Evolutionary conservation across 2,113 vertebrate genomes (phyloP).

Genomic region (Microcebus griseorufus): DNA sequence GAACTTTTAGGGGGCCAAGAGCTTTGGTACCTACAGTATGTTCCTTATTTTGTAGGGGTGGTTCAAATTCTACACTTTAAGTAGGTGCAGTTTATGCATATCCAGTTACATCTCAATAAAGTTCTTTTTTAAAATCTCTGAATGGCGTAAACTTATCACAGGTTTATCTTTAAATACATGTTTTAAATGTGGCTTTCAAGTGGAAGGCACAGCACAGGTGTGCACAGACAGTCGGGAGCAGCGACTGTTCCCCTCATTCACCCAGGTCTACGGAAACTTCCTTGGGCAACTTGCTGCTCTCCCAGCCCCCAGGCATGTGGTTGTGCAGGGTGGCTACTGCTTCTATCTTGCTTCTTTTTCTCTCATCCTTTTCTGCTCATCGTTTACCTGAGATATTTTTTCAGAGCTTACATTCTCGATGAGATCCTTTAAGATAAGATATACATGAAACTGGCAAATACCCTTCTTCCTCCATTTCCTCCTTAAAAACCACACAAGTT

Average conservation of each 20-base stretch:
- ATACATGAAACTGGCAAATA: not conserved
- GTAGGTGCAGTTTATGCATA: not conserved
- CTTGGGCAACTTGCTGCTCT: not conserved
- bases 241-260: fast-evolving
- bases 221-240: not conserved
- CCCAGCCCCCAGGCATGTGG: no score
- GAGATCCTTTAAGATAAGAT: not conserved
- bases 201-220: not conserved
- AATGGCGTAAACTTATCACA: not conserved
- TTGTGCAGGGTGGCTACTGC: not conserved
- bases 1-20: no score
- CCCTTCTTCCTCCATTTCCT: not conserved
- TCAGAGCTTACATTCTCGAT: not conserved
- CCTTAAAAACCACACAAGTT: not conserved
- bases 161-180: not conserved
- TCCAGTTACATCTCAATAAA: not conserved
- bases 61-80: not conserved
- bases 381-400: not conserved
- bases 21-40: not conserved
- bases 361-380: not conserved
- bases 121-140: not conserved
- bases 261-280: not conserved
- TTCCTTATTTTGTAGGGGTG: not conserved
- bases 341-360: not conserved
- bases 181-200: not conserved